Conservation (phyloP, 2,797 vertebrate genomes). For the Sternarchorhynchus goeldii region DNA sequence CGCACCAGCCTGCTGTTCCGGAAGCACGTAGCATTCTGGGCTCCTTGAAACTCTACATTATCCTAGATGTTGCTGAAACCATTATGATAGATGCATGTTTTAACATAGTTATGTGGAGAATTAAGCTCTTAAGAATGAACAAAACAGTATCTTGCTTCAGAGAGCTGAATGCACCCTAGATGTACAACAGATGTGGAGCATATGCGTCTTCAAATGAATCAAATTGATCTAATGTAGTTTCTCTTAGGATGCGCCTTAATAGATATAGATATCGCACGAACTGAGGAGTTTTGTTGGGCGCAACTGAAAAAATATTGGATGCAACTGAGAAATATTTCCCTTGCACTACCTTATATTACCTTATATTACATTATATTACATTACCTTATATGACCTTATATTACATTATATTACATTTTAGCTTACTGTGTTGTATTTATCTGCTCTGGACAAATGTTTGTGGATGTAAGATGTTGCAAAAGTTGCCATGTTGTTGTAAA, state of each 20-base stretch:
- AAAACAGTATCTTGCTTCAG: neutral
- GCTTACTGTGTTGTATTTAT: neutral
- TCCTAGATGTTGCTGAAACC: neutral
- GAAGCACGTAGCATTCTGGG: neutral
- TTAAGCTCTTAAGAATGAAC: neutral
- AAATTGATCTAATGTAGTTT: constrained; percentile 5
- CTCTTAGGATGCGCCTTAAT: constrained; percentile 30
- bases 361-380: neutral
- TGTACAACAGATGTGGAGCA: neutral
- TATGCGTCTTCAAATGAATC: neutral
- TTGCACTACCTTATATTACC: neutral
- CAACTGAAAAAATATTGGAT: neutral
- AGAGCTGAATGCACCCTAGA: neutral
- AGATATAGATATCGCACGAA: constrained; percentile 16
- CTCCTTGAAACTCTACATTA: neutral
- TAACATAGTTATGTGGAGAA: neutral
- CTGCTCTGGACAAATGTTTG: neutral
- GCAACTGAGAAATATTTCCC: neutral
- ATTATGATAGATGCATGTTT: neutral
- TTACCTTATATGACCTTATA: too few species aligned
- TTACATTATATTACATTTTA: neutral
- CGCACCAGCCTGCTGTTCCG: neutral
- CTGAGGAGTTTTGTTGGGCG: neutral
- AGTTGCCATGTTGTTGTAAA: too few species aligned
- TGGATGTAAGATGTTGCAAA: neutral